Conservation (phyloP, 2,888 invertebrate species). For the Troides helena region DNA sequence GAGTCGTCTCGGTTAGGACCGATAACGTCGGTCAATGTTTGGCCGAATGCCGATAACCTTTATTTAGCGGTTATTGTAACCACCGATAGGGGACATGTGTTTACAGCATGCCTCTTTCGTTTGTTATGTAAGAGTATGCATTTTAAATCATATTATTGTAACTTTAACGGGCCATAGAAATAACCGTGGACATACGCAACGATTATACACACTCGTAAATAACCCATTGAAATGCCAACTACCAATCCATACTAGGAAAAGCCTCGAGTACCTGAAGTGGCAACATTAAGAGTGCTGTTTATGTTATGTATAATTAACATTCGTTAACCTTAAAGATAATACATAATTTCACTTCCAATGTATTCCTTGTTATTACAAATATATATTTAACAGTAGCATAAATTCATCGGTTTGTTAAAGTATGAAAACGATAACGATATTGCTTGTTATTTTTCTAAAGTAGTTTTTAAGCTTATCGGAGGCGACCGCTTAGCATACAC, state of each 20-base stretch:
- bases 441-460: background rate
- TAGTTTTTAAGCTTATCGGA: background rate
- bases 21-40: slow-evolving; percentile 53
- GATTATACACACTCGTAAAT: background rate
- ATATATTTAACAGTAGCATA: too few species aligned
- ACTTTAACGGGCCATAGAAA: background rate
- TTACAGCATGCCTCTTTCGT: slow-evolving; percentile 36
- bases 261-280: too few species aligned
- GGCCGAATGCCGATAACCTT: slow-evolving; percentile 61
- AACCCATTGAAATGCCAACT: too few species aligned
- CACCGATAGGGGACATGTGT: slow-evolving; percentile 47
- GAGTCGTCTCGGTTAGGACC: slow-evolving; percentile 54
- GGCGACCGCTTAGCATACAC: background rate
- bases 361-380: too few species aligned
- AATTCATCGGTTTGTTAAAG: too few species aligned
- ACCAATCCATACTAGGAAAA: too few species aligned
- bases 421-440: background rate
- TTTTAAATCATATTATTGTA: background rate
- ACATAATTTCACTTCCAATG: too few species aligned
- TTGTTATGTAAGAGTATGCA: background rate
- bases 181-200: background rate
- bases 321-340: too few species aligned
- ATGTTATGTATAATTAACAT: too few species aligned
- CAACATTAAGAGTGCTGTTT: too few species aligned
- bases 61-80: slow-evolving; percentile 47